A percentile compares a stretch with the other conserved stretches of the same genome.
These are phyloP conservation scores for Electrophaes corylata DNA, from an alignment of 2,888 invertebrate species.

Conservation along the genomic window DNA sequence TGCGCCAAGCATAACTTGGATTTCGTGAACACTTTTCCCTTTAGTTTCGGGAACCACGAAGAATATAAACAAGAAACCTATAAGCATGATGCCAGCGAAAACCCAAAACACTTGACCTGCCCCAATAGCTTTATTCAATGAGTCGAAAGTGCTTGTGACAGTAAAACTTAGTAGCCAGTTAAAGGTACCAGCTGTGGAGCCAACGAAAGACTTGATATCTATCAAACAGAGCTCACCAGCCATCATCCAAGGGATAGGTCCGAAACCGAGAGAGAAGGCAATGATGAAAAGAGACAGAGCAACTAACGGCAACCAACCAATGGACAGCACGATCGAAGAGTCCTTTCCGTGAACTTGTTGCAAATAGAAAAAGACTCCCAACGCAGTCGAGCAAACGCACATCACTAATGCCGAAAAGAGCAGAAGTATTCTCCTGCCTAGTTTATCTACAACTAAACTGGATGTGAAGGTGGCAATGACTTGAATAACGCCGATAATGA, in stretches of 20 bases:
- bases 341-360: slow-evolving; percentile 59
- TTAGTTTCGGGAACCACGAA: slow-evolving; percentile 88
- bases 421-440: slow-evolving; percentile 91
- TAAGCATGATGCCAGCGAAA: slow-evolving; percentile 86
- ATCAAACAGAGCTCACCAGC: slow-evolving; percentile 91
- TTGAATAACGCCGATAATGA: slow-evolving; percentile 93
- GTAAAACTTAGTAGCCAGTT: slow-evolving; percentile 93
- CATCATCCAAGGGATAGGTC: slow-evolving; percentile 95
- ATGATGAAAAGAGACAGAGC: slow-evolving; percentile 90
- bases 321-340: slow-evolving; percentile 69
- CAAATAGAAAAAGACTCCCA: slow-evolving; percentile 89
- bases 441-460: slow-evolving; percentile 90
- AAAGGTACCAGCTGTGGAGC: slow-evolving; percentile 90
- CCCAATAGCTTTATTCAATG: slow-evolving; percentile 83
- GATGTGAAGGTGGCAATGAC: slow-evolving; percentile 90
- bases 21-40: slow-evolving; percentile 88
- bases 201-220: slow-evolving; percentile 90
- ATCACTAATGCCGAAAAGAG: slow-evolving; percentile 88
- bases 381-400: slow-evolving; percentile 87
- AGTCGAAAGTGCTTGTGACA: slow-evolving; percentile 89
- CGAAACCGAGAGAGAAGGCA: slow-evolving; percentile 92
- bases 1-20: slow-evolving; percentile 81
- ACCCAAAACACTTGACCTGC: slow-evolving; percentile 89
- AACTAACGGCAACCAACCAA: slow-evolving; percentile 90
- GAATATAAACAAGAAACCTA: slow-evolving; percentile 88